A percentile compares a stretch with the other conserved stretches of the same genome.
phyloP scores from a whole-genome alignment of 2,113 vertebrate species.

The Catagonus wagneri region DNA sequence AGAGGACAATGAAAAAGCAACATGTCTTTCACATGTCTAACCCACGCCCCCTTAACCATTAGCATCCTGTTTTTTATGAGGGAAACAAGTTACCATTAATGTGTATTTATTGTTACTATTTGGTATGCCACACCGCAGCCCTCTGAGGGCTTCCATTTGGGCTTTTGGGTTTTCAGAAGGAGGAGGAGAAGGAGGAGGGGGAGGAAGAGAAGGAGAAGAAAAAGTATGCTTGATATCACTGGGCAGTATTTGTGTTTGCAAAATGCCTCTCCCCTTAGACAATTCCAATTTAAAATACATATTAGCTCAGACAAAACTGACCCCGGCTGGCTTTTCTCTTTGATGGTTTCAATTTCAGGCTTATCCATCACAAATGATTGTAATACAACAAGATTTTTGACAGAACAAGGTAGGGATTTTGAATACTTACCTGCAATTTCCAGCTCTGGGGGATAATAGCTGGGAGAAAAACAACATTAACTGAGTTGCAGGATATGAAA shows the following conservation, averaged over 20 bases:
- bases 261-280: constrained; percentile 30
- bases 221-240: not conserved
- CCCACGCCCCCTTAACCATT: accelerated
- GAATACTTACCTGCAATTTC: constrained; percentile 51
- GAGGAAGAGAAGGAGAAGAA: not conserved
- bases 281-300: constrained; percentile 44
- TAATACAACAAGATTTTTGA: constrained; percentile 22
- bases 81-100: not conserved
- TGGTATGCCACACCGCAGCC: not conserved
- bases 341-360: constrained; percentile 53
- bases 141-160: not conserved
- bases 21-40: too few species aligned
- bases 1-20: accelerated
- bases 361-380: constrained; percentile 50
- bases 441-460: constrained; percentile 20
- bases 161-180: constrained; percentile 10
- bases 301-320: constrained; percentile 15
- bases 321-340: constrained; percentile 43
- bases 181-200: not conserved
- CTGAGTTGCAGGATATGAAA: constrained; percentile 9
- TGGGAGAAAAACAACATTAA: constrained; percentile 24
- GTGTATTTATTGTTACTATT: not conserved
- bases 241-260: not conserved
- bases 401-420: constrained; percentile 37
- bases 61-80: not conserved